Evolutionary conservation across 2,888 invertebrate genomes (phyloP), one percentile per base, ranked within the genome.

Genomic region (Drosophila pseudotakahashii): DNA sequence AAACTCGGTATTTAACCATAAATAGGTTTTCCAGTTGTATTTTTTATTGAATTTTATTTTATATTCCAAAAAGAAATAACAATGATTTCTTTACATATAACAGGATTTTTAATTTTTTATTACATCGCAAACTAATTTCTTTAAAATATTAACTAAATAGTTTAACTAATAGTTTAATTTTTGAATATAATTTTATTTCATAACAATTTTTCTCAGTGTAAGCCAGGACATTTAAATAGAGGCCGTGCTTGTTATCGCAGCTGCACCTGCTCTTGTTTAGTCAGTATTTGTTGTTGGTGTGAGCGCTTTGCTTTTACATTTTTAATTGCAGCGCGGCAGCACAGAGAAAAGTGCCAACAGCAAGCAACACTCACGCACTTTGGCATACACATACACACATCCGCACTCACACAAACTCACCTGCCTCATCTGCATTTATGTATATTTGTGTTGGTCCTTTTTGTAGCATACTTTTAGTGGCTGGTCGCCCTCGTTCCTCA

Each of bases 381-480:
- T 32, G 48, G 32, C 34, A 48, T 30, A 23, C 57, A 32, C 48
- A 52, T 26, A 62, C 55, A 14, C 19, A 47, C 42, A 41, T n/a
- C 11, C 13, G 5, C 3, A 11, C 47, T 11, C 34, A 34, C 53
- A 41, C 26, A 26, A 9, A n/a, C 14, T 39, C 50, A 54, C 48
- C 53, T 47, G 26, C 14, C 9, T 23, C 36, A 55, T 52, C 37
- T 52, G 51, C 19, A 16, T 19, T 39, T 45, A 57, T 75, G 59
- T 45, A 52, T 75, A 57, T 75, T 76, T 66, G 76, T 61, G 30
- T 14, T 10, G n/a, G 36, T 70, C 67, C 54, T 73, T 72, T 61
- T 78, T 76, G 72, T 87, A 68, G 85, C 85, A 87, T 82, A 82
- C 85, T 77, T 84, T 82, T 74, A 55, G 83, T 26, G 59, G 80